Base-by-base conservation (phyloP, 2,797 vertebrate genomes). In the Intellagama lesueurii region DNA sequence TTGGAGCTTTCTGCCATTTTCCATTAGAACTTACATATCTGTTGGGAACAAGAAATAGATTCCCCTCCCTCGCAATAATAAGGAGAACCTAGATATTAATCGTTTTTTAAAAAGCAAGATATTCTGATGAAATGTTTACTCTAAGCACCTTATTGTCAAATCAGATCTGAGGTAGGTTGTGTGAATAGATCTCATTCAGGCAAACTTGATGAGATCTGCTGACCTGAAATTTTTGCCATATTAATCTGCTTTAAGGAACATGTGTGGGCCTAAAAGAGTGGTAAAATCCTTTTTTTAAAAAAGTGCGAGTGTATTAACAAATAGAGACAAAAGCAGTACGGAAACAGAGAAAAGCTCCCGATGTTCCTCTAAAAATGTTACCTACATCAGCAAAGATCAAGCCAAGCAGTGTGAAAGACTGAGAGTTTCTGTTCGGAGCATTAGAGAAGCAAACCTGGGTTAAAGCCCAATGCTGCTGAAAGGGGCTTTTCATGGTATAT, bases 391-490 rank as follows among this genome's bases (percentile, higher is more conserved):
- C n/a, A 73, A 69, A 80, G 73, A 92, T 35, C 26, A 88, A 88
- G 87, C 6, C 85, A 90, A 88, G 75, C 75, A 17, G 0, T 1
- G 2, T 90, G 35, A 79, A 47, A 73, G 30, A 72, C 47, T 7
- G 40, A 4, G 9, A 11, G 75, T 64, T 64, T 64, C 60, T 12
- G 0, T 95, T 96, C 93, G 95, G 94, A 92, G 80, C 94, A 90
- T 91, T 93, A 94, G 95, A 96, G 94, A 92, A 93, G 89, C 91
- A 96, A 94, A 94, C 91, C 93, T 97, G 94, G 94, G 93, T 88
- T 70, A 89, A 91, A 94, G 87, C 94, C 95, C 93, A 97, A 86
- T 86, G 95, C 95, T 96, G 96, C 96, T 96, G 96, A 97, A 97
- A 97, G 94, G 90, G 92, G 88, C 94, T 96, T 97, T 96, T 97